phyloP scores from a whole-genome alignment of 2,888 invertebrate species.

The Seira musarum region DNA sequence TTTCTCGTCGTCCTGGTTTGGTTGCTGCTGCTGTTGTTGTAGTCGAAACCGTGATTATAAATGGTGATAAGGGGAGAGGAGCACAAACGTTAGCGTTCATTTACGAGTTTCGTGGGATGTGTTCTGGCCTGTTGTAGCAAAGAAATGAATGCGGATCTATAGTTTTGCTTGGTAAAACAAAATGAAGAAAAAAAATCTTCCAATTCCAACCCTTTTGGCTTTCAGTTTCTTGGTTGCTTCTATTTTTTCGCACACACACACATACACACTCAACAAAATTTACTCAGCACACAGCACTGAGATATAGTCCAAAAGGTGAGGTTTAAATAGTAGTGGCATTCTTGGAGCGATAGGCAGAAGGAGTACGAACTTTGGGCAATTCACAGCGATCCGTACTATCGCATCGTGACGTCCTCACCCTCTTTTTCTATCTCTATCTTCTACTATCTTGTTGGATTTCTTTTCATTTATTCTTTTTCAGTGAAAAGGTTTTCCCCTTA shows the following conservation, averaged over 20 bases:
- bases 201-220: too few species aligned
- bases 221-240: too few species aligned
- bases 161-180: neutral
- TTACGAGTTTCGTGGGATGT: neutral
- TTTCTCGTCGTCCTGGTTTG: too few species aligned
- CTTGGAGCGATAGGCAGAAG: constrained; percentile 21
- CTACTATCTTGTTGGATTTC: neutral
- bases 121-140: neutral
- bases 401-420: neutral
- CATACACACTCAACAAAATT: neutral
- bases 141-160: neutral
- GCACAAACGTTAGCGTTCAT: neutral
- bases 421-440: neutral
- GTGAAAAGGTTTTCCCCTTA: too few species aligned
- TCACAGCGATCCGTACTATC: neutral
- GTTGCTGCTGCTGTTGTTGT: neutral
- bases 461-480: neutral
- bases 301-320: constrained; percentile 15
- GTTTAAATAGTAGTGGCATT: constrained; percentile 32
- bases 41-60: neutral
- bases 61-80: neutral
- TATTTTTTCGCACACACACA: neutral
- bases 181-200: neutral
- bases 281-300: neutral
- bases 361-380: constrained; percentile 26